Evolutionary conservation across 1,140 invertebrate genomes (phyloP), one percentile per base, ranked within the genome.

Genomic region (Mizuhopecten yessoensis): DNA sequence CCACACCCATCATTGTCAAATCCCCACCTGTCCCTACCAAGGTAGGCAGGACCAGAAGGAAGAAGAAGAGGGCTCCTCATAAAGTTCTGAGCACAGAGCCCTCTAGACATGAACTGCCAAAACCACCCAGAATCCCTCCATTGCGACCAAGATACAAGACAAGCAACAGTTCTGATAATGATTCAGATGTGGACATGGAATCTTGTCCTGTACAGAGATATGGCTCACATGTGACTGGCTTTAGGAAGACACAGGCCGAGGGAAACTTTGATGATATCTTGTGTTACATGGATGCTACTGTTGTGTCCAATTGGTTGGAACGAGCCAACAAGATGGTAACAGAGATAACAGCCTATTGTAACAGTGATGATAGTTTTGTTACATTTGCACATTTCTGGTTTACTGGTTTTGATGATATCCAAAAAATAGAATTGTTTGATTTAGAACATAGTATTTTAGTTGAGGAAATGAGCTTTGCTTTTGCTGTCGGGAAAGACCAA

Each of bases 371-470:
- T 20, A 95, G 95, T 89, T 96, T 96, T 95, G 95, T 96, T 42
- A 92, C 95, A 39, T 96, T 96, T 95, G 95, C 96, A 91, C 96
- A 96, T 92, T 96, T 96, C 91, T 96, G 96, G 96, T 91, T 96
- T 5, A 94, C 94, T 29, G 94, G 95, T 34, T 96, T 96, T 90
- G 93, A 94, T 86, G 95, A 95, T 93, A 87, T 92, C 86, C 94
- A 96, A 86, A 95, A 95, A 87, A 93, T 94, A 49, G 95, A 96
- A 87, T 95, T 96, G 34, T 95, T 96, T 92, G 94, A 95, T 86
- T 91, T 96, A 90, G 96, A 96, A 92, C 92, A 95, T 93, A 93
- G 93, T n/a, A 96, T 96, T 92, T 89, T 96, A 23, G 34, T 95
- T 11, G 95, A 96, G 88, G 95, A 96, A 90, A 86, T 96, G n/a